Base-by-base conservation (phyloP, 2,113 vertebrate species). In the Andinoacara biseriatus region DNA sequence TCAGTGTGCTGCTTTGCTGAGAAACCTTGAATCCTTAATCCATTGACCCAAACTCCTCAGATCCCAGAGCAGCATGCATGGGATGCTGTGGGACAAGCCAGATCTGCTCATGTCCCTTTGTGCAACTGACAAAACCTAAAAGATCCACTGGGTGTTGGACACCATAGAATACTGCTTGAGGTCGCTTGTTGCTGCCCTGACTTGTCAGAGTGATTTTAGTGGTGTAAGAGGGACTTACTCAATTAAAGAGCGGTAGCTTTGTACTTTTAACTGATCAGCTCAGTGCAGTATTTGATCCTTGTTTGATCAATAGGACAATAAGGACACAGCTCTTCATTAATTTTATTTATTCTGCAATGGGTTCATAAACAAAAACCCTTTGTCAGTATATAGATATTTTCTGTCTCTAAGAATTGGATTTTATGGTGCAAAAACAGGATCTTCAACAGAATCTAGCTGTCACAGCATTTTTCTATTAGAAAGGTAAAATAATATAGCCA, bases 261-360 rank as follows among this genome's bases (percentile, higher is more conserved):
- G 29, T 72, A 54, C 17, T n/a, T 31, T 54, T 72, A 46, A 72
- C 67, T 31, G 43, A 52, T 72, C 26, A 54, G 17, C 26, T 72
- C 10, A 54, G 67, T 31, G 52, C 54, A 54, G 67, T 29, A n/a
- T 72, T 54, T 54, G 10, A 54, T 33, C 26, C 31, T 7, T n/a
- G 46, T 46, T 26, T 72, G 46, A 54, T 14, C 67, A 54, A 54
- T 72, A 54, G 67, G 46, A 54, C 46, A 72, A 72, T n/a, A 72
- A 33, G 52, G 26, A 72, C 46, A 72, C 46, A 72, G 67, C 54
- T 72, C 46, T 72, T 54, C 31, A 20, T 31, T n/a, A 35, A 10
- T 43, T 81, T 88, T 76, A 84, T 89, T 86, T 82, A 72, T 86
- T 84, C 15, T 54, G 20, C n/a, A 56, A 67, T n/a, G 58, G 35